Evolutionary conservation across 2,888 invertebrate species (phyloP), one percentile per base, ranked within the genome.

Genomic region (Smittia aterrima): DNA sequence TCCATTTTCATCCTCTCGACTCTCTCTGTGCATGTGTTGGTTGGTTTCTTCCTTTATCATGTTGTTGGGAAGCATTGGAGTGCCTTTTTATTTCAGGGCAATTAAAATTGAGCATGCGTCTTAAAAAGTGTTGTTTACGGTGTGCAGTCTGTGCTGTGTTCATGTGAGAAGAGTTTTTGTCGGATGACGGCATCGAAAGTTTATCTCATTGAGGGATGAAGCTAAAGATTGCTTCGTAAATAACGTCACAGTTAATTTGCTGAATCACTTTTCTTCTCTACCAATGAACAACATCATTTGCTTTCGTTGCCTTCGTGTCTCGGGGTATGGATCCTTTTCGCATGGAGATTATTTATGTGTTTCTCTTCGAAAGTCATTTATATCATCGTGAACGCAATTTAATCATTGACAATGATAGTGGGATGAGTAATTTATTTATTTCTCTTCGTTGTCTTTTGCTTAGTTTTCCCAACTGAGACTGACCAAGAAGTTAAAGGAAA

Each of bases 41-140:
- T 64, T 9, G 16, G 7, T 16, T 64, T 13, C 18, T 58, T 58
- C 22, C n/a, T n/a, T n/a, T n/a, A n/a, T n/a, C n/a, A n/a, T n/a
- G n/a, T n/a, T n/a, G n/a, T n/a, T n/a, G 38, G 4, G 20, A 58
- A 18, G 20, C 58, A 2, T 11, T 58, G 22, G 13, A 58, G 58
- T 22, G 22, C 58, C 58, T 58, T 24, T 58, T 24, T 4, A 9
- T 58, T 20, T 64, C 27, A 1, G 20, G n/a, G 27, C 27, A 64
- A 64, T 64, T 64, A 64, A 64, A 64, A 64, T 64, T 64, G 64
- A 64, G 64, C 64, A 64, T 64, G 64, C 64, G 64, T 64, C 64
- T 64, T 64, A 64, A 64, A 58, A 64, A 27, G 64, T 64, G 7
- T 64, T 64, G 20, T 38, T 38, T 38, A 11, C 11, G 6, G 38